Percentiles rank a stretch among this genome's conserved stretches.
Conservation (phyloP, 2,888 invertebrate species). For the Spicauda simplicius region DNA sequence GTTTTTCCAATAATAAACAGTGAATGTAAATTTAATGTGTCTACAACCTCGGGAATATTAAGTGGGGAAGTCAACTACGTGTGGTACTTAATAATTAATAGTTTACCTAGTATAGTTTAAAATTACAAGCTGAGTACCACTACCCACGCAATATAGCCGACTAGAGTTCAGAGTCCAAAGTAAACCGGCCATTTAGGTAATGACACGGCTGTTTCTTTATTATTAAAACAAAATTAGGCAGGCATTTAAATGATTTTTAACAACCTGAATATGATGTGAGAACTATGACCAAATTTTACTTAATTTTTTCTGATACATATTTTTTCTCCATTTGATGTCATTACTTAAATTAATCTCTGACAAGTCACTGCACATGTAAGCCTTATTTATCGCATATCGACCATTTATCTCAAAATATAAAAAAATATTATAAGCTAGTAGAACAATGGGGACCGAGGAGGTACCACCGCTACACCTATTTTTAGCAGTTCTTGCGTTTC, state of each 20-base stretch:
- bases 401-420: too few species aligned
- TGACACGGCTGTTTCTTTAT: neutral
- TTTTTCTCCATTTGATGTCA: too few species aligned
- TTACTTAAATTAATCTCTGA: too few species aligned
- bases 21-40: neutral
- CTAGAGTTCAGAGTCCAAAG: neutral
- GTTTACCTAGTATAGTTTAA: constrained; percentile 1
- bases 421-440: too few species aligned
- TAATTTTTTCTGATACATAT: too few species aligned
- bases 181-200: constrained; percentile 2
- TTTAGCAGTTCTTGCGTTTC: too few species aligned
- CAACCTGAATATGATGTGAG: too few species aligned
- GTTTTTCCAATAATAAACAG: neutral
- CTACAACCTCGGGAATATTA: neutral
- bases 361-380: too few species aligned
- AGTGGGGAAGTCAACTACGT: neutral
- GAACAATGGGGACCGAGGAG: too few species aligned
- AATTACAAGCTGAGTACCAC: neutral
- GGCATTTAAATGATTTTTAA: neutral
- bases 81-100: neutral
- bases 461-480: too few species aligned
- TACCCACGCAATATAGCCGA: neutral
- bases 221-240: neutral
- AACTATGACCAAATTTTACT: too few species aligned
- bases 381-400: too few species aligned